Evolutionary conservation across 2,113 vertebrate species (phyloP), one percentile per base, ranked within the genome.

Genomic region (Anseranas semipalmata): DNA sequence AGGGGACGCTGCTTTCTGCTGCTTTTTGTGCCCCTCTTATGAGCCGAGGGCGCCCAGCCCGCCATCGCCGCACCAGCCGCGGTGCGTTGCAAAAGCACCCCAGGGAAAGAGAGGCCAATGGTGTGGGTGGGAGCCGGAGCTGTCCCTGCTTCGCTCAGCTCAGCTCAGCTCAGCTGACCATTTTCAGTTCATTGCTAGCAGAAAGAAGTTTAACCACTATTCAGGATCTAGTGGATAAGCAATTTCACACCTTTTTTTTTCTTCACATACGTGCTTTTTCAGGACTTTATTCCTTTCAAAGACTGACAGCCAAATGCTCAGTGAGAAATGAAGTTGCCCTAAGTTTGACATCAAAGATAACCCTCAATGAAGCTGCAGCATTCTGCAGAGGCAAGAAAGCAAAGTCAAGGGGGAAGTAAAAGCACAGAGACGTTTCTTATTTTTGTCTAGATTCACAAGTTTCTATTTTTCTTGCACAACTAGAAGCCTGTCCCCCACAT

Each of bases 221-320:
- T 84, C 5, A 3, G 53, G 24, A 39, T 84, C 22, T 62, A 62
- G 10, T 48, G 59, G 20, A n/a, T 56, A 66, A 80, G 27, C 39
- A 77, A 16, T n/a, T 10, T 52, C 33, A 46, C 0, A 1, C 8
- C 35, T 35, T 2, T 0, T 0, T 67, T 63, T 91, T 68, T 15
- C 22, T 68, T 72, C 35, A 60, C 10, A 27, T 65, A 60, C 0
- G 3, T 48, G 5, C 6, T 62, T 85, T 89, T 85, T 71, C 46
- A 77, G 30, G 20, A 37, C 43, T 76, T 71, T 2, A 65, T 39
- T 28, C 10, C 0, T 2, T 59, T 50, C 7, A 28, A 85, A 74
- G 41, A 39, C 25, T 46, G 19, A 52, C 16, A 66, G 24, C 12
- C 33, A 72, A 72, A 71, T 52, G 41, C 11, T 53, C 7, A 43